A percentile compares a stretch with the other conserved stretches of the same genome.
Conservation (phyloP, 2,888 invertebrate species). For the Scaptomyza polygonia region DNA sequence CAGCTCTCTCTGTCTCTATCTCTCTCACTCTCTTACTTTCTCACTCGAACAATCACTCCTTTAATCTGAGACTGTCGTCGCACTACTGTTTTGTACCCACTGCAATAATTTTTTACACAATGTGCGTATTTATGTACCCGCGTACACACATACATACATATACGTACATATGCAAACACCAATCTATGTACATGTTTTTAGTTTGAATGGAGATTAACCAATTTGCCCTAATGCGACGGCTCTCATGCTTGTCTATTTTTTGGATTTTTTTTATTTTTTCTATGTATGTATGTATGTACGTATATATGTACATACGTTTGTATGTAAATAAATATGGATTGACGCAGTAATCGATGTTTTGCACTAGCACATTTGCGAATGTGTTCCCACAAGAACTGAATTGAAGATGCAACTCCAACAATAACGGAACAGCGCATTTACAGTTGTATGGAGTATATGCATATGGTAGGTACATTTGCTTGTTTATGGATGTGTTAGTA, state of each 20-base stretch:
- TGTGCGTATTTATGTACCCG: too few species aligned
- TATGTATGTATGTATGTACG: too few species aligned
- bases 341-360: too few species aligned
- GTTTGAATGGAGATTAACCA: constrained; percentile 55
- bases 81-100: constrained; percentile 28
- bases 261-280: constrained; percentile 12
- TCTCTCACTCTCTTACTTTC: background rate
- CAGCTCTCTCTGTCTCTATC: constrained; percentile 14
- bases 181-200: background rate
- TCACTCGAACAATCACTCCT: background rate
- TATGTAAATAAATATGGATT: too few species aligned
- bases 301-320: too few species aligned
- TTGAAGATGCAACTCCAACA: background rate
- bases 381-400: background rate
- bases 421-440: background rate
- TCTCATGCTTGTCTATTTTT: background rate
- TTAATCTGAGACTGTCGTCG: background rate
- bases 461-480: too few species aligned
- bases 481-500: background rate
- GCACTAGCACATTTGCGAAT: too few species aligned
- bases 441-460: background rate
- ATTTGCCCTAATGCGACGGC: constrained; percentile 1
- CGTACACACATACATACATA: too few species aligned
- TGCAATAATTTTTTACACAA: background rate
- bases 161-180: too few species aligned